phyloP scores from a whole-genome alignment of 2,113 vertebrate genomes.

The Ceyx margarethae region DNA sequence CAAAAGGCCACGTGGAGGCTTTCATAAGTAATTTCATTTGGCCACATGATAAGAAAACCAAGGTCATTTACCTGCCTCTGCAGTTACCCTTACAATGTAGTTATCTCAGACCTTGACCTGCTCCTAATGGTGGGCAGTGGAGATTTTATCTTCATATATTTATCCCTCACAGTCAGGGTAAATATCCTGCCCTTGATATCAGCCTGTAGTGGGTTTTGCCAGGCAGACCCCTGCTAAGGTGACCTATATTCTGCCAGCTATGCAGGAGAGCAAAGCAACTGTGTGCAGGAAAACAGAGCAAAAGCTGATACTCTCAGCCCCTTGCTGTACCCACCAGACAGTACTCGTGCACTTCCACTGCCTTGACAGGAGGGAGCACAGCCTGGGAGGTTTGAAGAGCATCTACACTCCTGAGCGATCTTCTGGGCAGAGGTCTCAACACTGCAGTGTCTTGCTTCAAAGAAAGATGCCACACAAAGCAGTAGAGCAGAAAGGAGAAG shows the following conservation, averaged over 20 bases:
- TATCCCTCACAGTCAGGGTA: neutral
- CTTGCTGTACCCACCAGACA: neutral
- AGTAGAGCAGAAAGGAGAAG: neutral
- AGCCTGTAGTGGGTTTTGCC: neutral
- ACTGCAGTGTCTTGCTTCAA: neutral
- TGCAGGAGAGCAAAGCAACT: neutral
- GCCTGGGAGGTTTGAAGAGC: neutral
- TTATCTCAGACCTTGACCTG: neutral
- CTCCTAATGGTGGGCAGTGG: neutral
- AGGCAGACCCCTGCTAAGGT: neutral
- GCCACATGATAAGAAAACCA: neutral
- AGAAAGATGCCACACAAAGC: neutral
- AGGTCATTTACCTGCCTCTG: neutral
- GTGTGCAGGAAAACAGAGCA: neutral
- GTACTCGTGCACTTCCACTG: neutral
- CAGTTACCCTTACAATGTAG: neutral
- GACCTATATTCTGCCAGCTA: neutral
- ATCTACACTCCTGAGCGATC: neutral
- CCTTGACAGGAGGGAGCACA: neutral
- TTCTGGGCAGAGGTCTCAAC: neutral
- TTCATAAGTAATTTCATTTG: neutral
- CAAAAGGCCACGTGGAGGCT: neutral
- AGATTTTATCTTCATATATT: neutral
- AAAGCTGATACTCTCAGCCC: neutral
- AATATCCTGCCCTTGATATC: neutral